Evolutionary conservation across 2,888 invertebrate species (phyloP), one percentile per base, ranked within the genome.

Genomic region (Drosophila paranaensis): DNA sequence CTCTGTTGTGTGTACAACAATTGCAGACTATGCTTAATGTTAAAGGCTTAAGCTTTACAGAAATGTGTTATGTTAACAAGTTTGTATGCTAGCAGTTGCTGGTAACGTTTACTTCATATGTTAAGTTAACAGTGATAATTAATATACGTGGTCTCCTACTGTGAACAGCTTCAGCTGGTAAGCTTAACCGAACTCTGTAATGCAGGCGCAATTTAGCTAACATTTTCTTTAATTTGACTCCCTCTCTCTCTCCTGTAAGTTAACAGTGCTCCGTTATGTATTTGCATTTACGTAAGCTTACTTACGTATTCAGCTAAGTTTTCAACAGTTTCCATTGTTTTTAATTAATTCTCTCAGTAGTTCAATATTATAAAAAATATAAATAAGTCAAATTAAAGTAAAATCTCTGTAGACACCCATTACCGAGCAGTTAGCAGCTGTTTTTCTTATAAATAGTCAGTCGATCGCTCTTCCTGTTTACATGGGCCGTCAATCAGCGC

Each of bases 401-500:
- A 48, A 33, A 33, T 33, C 39, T 54, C 35, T 35, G 20, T 37
- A 9, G 25, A n/a, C 10, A 13, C 2, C 25, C 25, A 25, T 37
- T 53, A 53, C 20, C 25, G 10, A 40, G 30, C 33, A 20, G 60
- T 45, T 37, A 46, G 51, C 63, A 67, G 62, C 74, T 79, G 63
- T 30, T 56, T 48, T 43, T 40, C 37, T 39, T 53, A 50, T 50
- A 65, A 46, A 30, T 14, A 58, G 61, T 35, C 58, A 48, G 45
- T n/a, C 65, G 46, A 60, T 60, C 48, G 48, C 13, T 61, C 37
- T 48, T 65, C 39, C 20, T 58, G 30, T 33, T 58, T 60, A 46
- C 30, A 55, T 35, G 56, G 51, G 54, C 77, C 64, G 77, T 79
- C 72, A 76, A 79, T 77, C 80, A 79, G 71, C 57, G 77, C 43